Evolutionary conservation across 2,888 invertebrate genomes (phyloP).

Genomic region (Netelia fuscicornis): DNA sequence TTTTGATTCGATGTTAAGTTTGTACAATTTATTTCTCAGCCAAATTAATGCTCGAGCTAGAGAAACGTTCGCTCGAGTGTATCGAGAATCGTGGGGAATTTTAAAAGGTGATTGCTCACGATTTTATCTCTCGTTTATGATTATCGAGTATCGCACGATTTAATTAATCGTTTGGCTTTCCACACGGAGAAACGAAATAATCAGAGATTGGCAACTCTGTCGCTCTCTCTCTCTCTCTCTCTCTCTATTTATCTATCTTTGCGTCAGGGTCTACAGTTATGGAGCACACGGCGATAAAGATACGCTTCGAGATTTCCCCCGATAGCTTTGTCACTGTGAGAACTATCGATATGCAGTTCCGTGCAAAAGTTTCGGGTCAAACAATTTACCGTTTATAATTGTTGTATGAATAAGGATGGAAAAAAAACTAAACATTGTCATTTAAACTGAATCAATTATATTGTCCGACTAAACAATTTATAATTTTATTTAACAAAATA

Average conservation of each 20-base stretch:
- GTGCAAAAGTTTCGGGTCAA: too few relatives aligned
- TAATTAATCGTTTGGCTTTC: background rate
- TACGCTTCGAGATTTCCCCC: constrained; percentile 53
- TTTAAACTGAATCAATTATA: too few relatives aligned
- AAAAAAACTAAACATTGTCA: too few relatives aligned
- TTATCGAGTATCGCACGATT: background rate
- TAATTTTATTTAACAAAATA: too few relatives aligned
- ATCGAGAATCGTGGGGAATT: constrained; percentile 26
- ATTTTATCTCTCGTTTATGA: constrained; percentile 29
- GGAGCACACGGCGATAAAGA: constrained; percentile 51
- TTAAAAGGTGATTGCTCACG: constrained; percentile 15
- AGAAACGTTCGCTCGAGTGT: background rate
- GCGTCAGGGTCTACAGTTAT: constrained; percentile 52
- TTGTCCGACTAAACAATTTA: too few relatives aligned
- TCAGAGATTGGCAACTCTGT: background rate
- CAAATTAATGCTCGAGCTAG: background rate
- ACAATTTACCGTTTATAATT: too few relatives aligned
- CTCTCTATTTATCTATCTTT: constrained; percentile 1
- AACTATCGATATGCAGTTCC: constrained; percentile 37
- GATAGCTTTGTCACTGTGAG: constrained; percentile 59
- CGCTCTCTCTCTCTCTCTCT: background rate
- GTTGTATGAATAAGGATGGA: too few relatives aligned
- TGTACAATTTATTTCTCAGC: too few relatives aligned
- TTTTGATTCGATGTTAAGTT: too few relatives aligned
- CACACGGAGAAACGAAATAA: background rate